These are phyloP conservation scores for Oxygymnocypris stewartii DNA, from an alignment of 2,113 vertebrate species.

Conservation along the genomic window DNA sequence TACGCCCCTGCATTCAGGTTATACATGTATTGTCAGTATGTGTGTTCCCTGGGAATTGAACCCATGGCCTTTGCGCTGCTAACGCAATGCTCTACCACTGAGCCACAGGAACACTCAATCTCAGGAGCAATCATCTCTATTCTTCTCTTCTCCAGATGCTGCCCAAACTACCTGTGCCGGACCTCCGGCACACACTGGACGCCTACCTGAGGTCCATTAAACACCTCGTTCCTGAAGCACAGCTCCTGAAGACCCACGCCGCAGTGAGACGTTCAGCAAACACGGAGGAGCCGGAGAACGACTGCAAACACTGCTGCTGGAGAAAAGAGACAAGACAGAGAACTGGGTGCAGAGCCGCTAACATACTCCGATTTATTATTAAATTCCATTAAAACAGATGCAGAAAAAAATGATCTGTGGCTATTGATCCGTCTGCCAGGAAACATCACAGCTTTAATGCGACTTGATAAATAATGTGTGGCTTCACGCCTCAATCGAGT, in stretches of 20 bases:
- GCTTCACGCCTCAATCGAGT: not conserved
- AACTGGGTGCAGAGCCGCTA: slow-evolving; percentile 83
- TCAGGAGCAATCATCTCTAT: not conserved
- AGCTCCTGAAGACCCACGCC: slow-evolving; percentile 83
- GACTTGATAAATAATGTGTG: not conserved
- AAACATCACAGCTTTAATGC: not conserved
- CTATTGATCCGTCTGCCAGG: not conserved
- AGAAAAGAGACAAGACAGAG: slow-evolving; percentile 79
- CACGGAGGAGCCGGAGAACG: slow-evolving; percentile 82
- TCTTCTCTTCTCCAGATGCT: slow-evolving; percentile 70
- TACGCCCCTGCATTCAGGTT: no score
- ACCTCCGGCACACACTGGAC: slow-evolving; percentile 85
- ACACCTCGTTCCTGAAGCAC: slow-evolving; percentile 83
- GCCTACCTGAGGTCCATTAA: slow-evolving; percentile 84
- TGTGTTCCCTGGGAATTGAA: no score
- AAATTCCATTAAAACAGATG: not conserved
- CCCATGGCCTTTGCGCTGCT: no score
- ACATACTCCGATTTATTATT: not conserved
- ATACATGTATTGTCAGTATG: no score
- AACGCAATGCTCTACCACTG: no score
- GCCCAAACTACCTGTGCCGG: slow-evolving; percentile 90
- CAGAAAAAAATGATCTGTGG: not conserved
- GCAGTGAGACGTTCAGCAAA: slow-evolving; percentile 82
- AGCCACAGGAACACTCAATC: no score
- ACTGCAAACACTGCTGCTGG: slow-evolving; percentile 86